Conservation (phyloP, 2,113 vertebrate species). For the Pterocles burchelli region DNA sequence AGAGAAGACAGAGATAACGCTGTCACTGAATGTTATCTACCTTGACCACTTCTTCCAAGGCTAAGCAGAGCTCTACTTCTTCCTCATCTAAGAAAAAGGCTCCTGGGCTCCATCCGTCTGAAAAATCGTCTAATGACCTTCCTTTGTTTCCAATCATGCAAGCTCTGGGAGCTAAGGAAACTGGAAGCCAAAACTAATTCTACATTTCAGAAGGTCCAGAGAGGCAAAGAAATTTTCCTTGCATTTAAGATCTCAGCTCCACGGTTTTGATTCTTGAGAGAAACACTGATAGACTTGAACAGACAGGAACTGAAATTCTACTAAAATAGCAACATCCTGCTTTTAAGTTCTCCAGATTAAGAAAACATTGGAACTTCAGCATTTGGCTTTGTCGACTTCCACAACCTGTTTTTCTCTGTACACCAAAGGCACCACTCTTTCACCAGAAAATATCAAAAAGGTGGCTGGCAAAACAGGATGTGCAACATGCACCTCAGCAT, state of each 20-base stretch:
- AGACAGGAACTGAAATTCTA: slow-evolving; percentile 14
- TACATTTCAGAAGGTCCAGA: neutral
- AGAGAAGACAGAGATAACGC: neutral
- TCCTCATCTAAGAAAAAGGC: neutral
- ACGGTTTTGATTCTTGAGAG: neutral
- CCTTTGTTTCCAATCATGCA: neutral
- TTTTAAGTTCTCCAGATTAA: neutral
- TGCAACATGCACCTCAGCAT: neutral
- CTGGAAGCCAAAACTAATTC: neutral
- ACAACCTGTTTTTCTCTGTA: neutral
- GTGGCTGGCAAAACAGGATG: neutral
- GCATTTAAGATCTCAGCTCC: neutral
- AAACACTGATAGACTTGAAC: neutral
- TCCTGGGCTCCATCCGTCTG: neutral
- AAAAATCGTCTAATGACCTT: neutral
- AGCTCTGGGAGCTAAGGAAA: neutral
- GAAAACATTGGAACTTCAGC: neutral
- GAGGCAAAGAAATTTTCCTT: neutral
- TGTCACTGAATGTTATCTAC: neutral
- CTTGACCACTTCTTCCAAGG: neutral
- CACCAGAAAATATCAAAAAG: neutral
- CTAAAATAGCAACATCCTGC: slow-evolving; percentile 36
- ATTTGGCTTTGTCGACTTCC: neutral
- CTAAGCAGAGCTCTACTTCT: neutral
- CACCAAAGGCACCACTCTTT: neutral